Evolutionary conservation across 1,140 invertebrate species (phyloP).

Genomic region (Procambarus virginalis): DNA sequence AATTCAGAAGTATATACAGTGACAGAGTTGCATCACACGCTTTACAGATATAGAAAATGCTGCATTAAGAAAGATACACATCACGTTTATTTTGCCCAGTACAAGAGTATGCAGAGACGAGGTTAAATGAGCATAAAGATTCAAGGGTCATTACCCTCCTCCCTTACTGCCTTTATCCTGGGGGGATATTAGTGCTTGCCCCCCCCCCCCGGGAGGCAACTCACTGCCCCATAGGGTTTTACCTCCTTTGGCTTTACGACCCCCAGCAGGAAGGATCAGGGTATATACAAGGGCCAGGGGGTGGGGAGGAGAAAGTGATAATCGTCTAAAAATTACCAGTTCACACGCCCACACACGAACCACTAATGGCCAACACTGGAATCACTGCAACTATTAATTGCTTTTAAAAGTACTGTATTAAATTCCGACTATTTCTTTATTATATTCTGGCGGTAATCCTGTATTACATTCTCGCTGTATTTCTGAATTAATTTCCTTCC

Average conservation of each 20-base stretch:
- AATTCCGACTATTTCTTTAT: too few species aligned
- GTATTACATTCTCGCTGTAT: not conserved
- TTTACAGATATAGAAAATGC: too few species aligned
- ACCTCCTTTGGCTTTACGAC: constrained; percentile 9
- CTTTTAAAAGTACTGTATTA: too few species aligned
- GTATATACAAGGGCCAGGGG: not conserved
- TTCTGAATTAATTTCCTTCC: not conserved
- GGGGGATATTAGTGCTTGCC: constrained; percentile 14
- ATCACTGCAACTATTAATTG: too few species aligned
- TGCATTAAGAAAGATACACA: too few species aligned
- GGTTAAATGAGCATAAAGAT: not conserved
- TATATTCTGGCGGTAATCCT: too few species aligned
- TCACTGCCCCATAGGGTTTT: not conserved
- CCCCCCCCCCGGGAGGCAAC: not conserved
- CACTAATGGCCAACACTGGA: too few species aligned
- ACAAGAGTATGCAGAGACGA: not conserved
- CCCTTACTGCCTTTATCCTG: too few species aligned
- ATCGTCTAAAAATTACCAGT: not conserved
- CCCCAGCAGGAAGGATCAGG: constrained; percentile 1
- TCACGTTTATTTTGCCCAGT: too few species aligned
- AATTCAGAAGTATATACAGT: too few species aligned
- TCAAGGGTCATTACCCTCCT: not conserved
- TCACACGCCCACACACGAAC: not conserved
- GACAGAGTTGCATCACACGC: too few species aligned
- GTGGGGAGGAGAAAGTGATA: not conserved